These are phyloP conservation scores for Magallana gigas DNA, from an alignment of 1,140 invertebrate genomes.

Conservation along the genomic window DNA sequence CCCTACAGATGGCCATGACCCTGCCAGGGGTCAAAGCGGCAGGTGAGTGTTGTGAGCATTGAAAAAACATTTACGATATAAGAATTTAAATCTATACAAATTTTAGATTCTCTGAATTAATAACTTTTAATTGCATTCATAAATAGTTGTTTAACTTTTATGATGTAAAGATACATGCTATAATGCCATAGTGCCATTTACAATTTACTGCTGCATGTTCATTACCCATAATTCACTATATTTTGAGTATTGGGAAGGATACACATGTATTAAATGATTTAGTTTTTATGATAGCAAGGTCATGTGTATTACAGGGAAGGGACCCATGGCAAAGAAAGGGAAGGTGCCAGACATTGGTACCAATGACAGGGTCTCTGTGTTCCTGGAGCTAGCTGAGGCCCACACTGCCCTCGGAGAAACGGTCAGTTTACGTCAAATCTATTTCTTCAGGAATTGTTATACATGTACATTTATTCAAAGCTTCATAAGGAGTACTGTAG, in stretches of 20 bases:
- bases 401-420: conserved; percentile 86
- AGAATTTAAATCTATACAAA: no score
- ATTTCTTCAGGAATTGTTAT: not conserved
- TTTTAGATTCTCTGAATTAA: no score
- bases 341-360: conserved; percentile 81
- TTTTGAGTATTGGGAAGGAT: no score
- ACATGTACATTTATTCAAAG: no score
- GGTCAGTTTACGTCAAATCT: conserved; percentile 66
- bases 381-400: conserved; percentile 91
- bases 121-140: no score
- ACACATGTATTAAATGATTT: no score
- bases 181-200: no score
- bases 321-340: conserved; percentile 56
- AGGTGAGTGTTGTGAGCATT: conserved; percentile 46
- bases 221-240: no score
- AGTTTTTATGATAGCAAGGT: not conserved
- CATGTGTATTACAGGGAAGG: conserved; percentile 45
- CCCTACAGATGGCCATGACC: conserved; percentile 86
- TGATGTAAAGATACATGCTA: no score
- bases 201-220: no score
- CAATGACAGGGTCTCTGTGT: conserved; percentile 91
- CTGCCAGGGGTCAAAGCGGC: conserved; percentile 78
- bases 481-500: no score
- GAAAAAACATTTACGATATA: not conserved
- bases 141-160: no score